Evolutionary conservation across 2,888 invertebrate species (phyloP), one percentile per base, ranked within the genome.

Genomic region (Zonitis immaculata): DNA sequence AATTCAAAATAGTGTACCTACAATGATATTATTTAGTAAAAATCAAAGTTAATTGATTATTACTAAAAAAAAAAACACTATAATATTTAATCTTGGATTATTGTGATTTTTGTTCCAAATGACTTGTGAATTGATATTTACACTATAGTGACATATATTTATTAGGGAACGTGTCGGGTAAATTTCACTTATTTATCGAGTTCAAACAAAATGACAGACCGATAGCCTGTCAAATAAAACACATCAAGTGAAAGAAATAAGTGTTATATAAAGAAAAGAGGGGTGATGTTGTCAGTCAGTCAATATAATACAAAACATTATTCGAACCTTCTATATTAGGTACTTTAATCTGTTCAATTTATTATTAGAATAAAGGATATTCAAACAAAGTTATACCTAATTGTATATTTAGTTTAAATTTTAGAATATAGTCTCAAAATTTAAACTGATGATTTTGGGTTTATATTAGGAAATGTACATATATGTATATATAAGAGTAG

Each of bases 111-210:
- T 43, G 32, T 46, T 32, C n/a, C 53, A 53, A 54, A 54, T 47
- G 51, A 44, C 30, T 1, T 25, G 16, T 44, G 16, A 25, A 48
- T 45, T 39, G 43, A 35, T 60, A 57, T 59, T 59, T 57, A 49
- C 52, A 52, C 47, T 56, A n/a, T n/a, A 42, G 52, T 57, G 64
- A 66, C 66, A 63, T 65, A 63, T 66, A 68, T 68, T 66, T 66
- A 68, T 66, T 66, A 62, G 64, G 60, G 61, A 56, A 59, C 59
- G 64, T 60, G 62, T 54, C 58, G 66, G 60, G 63, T 62, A 64
- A 66, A 66, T 66, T 68, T 66, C 64, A 61, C 64, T 65, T 68
- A 68, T 68, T 68, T 66, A 64, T 60, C 58, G 61, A 64, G 62
- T 61, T 60, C 57, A 59, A 53, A 55, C 51, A 60, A 59, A 60